A percentile compares a stretch with the other conserved stretches of the same genome.
phyloP scores from a whole-genome alignment of 2,888 invertebrate genomes.

The Thecocarcelia acutangulata region DNA sequence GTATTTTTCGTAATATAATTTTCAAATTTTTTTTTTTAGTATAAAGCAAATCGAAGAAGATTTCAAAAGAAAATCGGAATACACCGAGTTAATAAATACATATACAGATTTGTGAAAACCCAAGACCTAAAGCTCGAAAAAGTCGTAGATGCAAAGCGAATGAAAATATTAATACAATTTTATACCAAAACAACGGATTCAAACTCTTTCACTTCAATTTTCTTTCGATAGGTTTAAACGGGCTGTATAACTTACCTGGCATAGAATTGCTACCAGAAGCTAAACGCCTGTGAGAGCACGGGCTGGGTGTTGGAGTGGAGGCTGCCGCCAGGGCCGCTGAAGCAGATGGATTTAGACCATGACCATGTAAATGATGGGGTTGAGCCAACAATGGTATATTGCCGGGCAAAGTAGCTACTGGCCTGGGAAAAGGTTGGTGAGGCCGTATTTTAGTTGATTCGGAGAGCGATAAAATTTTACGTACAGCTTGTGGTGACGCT shows the following conservation, averaged over 20 bases:
- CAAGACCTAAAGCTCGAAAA: too few relatives aligned
- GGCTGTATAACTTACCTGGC: conserved; percentile 34
- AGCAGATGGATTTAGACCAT: conserved; percentile 66
- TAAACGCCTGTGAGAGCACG: conserved; percentile 84
- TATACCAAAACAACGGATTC: too few relatives aligned
- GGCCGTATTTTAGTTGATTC: conserved; percentile 94
- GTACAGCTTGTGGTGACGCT: conserved; percentile 97
- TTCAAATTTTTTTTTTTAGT: too few relatives aligned
- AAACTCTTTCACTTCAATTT: too few relatives aligned
- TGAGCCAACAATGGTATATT: conserved; percentile 83
- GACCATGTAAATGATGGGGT: conserved; percentile 77
- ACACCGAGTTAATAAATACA: too few relatives aligned
- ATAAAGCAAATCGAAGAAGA: too few relatives aligned
- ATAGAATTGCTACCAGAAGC: conserved; percentile 82
- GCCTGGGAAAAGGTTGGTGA: conserved; percentile 86
- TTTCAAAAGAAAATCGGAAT: too few relatives aligned
- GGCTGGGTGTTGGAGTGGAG: conserved; percentile 80
- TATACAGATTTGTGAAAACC: too few relatives aligned
- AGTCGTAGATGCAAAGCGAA: too few relatives aligned
- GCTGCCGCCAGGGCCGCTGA: conserved; percentile 70
- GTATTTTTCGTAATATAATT: too few relatives aligned
- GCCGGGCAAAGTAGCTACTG: conserved; percentile 83
- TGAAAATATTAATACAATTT: too few relatives aligned
- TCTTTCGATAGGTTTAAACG: not conserved
- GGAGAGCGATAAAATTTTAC: conserved; percentile 95